phyloP scores from a whole-genome alignment of 2,113 vertebrate genomes.

The human region DNA sequence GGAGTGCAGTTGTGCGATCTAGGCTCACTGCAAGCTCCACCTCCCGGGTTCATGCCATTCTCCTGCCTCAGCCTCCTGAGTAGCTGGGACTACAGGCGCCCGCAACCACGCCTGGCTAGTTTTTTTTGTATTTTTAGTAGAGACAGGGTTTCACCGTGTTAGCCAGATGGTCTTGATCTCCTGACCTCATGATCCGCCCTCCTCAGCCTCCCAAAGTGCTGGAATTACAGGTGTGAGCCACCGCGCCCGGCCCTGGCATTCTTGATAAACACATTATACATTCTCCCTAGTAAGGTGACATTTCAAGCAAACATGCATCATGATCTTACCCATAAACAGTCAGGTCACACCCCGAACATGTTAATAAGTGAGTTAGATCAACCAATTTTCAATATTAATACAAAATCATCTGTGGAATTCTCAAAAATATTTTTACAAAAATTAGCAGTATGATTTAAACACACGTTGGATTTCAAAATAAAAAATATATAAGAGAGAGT shows the following conservation, averaged over 20 bases:
- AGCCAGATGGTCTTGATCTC: too few species aligned
- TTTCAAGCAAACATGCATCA: constrained; percentile 47
- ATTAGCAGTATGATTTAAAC: constrained; percentile 11
- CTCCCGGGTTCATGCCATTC: too few species aligned
- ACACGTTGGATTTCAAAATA: constrained; percentile 18
- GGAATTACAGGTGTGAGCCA: too few species aligned
- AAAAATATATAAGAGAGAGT: neutral
- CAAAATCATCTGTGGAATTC: constrained; percentile 24
- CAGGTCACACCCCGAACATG: neutral
- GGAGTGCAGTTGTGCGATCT: too few species aligned
- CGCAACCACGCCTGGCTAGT: too few species aligned
- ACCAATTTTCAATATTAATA: constrained; percentile 31
- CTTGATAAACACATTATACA: fast-evolving
- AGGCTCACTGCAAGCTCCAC: too few species aligned
- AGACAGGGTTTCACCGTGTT: too few species aligned
- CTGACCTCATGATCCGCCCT: too few species aligned
- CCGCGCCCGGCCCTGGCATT: neutral
- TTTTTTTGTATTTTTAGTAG: too few species aligned
- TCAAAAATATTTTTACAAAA: constrained; percentile 51
- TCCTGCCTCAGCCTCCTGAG: too few species aligned
- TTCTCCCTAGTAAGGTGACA: constrained; percentile 24
- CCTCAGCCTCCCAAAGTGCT: too few species aligned
- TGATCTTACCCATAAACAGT: neutral
- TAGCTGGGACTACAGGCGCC: too few species aligned
- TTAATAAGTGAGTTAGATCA: constrained; percentile 8